These are phyloP conservation scores for Hippocampus guttulatus DNA, from an alignment of 2,113 vertebrate genomes.

Conservation along the genomic window DNA sequence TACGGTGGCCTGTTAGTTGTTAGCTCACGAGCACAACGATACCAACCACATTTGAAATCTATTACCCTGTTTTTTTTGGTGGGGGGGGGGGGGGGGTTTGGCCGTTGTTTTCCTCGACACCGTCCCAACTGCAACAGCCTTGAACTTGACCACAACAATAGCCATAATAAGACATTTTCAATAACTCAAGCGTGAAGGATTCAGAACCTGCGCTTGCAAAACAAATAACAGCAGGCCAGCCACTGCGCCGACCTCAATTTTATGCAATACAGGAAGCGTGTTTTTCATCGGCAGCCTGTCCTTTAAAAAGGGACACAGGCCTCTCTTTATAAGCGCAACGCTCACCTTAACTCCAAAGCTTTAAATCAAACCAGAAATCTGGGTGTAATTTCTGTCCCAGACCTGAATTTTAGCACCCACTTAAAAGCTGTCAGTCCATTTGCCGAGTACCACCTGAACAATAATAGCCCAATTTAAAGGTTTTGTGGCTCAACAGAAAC, in stretches of 20 bases:
- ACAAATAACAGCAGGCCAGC: slow-evolving; percentile 17
- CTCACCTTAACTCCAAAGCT: too few relatives aligned
- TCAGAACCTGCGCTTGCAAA: slow-evolving; percentile 26
- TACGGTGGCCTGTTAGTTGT: background rate
- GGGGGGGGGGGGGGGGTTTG: background rate
- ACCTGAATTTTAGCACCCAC: too few relatives aligned
- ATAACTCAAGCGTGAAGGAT: slow-evolving; percentile 24
- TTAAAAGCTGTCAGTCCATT: too few relatives aligned
- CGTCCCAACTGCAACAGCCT: slow-evolving; percentile 7
- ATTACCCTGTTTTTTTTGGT: slow-evolving; percentile 6
- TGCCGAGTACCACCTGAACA: too few relatives aligned
- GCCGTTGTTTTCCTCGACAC: slow-evolving; percentile 11
- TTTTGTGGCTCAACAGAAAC: too few relatives aligned
- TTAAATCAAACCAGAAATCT: too few relatives aligned
- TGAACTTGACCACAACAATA: slow-evolving; percentile 26
- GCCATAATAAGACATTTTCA: slow-evolving; percentile 34
- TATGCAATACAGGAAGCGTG: slow-evolving; percentile 8
- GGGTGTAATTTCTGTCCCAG: too few relatives aligned
- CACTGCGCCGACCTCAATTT: slow-evolving; percentile 16
- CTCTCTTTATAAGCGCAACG: background rate
- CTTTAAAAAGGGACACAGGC: background rate
- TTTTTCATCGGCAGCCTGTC: background rate
- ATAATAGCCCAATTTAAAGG: too few relatives aligned
- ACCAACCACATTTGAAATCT: slow-evolving; percentile 1
- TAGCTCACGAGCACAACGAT: background rate